Percentiles rank a stretch among this genome's conserved stretches.
Evolutionary conservation across 53 echinoderm and acorn worm genomes (phyloP).

Genomic region (Antedon mediterranea): DNA sequence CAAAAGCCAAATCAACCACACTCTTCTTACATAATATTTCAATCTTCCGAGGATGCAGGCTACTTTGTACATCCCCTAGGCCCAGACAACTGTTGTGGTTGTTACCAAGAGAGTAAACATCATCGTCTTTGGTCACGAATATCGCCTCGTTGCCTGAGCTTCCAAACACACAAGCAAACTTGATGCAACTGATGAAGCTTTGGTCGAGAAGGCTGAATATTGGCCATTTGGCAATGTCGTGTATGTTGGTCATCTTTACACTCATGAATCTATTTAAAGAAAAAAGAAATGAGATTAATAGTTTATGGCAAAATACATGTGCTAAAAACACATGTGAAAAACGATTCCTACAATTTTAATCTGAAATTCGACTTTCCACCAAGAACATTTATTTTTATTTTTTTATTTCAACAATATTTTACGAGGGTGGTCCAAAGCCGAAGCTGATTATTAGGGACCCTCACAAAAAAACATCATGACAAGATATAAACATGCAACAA

Average conservation of each 20-base stretch:
- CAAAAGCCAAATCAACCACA: slow-evolving; percentile 48
- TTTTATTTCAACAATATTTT: too few relatives aligned
- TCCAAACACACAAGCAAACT: slow-evolving; percentile 80
- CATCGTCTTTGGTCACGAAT: slow-evolving; percentile 72
- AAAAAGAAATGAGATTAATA: too few relatives aligned
- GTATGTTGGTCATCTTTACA: slow-evolving; percentile 64
- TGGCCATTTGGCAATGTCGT: slow-evolving; percentile 96
- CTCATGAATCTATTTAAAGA: neutral
- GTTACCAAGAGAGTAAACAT: slow-evolving; percentile 83
- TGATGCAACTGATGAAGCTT: slow-evolving; percentile 39
- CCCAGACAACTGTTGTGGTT: slow-evolving; percentile 86
- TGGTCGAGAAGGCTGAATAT: slow-evolving; percentile 70
- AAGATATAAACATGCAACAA: too few relatives aligned
- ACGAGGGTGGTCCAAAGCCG: too few relatives aligned
- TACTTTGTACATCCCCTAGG: slow-evolving; percentile 74
- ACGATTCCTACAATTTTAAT: too few relatives aligned
- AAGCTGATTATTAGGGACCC: too few relatives aligned
- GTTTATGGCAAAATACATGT: too few relatives aligned
- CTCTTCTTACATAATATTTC: slow-evolving; percentile 73
- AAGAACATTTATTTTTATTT: too few relatives aligned
- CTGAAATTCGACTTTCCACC: too few relatives aligned
- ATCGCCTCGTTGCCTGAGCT: slow-evolving; percentile 89
- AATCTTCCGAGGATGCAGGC: slow-evolving; percentile 69
- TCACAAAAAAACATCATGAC: too few relatives aligned
- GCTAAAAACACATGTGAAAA: too few relatives aligned